Conservation (phyloP, 1,140 invertebrate genomes). For the Cyclina sinensis region DNA sequence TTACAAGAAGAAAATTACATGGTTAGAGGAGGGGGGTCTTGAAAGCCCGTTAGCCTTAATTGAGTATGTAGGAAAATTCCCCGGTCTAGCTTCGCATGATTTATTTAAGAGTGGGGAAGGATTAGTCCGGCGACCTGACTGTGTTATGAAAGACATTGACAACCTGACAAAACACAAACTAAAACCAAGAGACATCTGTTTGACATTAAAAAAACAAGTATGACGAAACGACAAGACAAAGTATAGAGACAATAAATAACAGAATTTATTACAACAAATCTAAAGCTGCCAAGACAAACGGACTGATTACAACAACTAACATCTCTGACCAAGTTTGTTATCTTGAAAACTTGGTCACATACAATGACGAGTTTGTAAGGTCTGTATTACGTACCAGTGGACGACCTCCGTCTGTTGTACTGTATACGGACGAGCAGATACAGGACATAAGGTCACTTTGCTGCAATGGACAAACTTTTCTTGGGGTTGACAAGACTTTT, state of each 20-base stretch:
- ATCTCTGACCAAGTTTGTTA: neutral
- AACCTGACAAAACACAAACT: constrained; percentile 18
- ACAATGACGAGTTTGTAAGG: neutral
- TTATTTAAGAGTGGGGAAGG: neutral
- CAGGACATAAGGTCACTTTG: neutral
- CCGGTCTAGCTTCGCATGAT: constrained; percentile 17
- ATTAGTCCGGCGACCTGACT: constrained; percentile 21
- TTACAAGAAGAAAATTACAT: constrained; percentile 59
- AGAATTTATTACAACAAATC: no score
- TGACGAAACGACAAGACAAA: constrained; percentile 20
- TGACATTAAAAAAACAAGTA: constrained; percentile 12
- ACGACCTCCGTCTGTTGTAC: neutral
- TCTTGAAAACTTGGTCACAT: neutral
- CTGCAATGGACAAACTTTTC: neutral
- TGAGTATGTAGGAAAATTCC: constrained; percentile 60
- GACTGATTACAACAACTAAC: neutral
- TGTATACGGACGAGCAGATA: neutral
- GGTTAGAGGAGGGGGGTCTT: neutral
- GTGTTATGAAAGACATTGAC: constrained; percentile 43
- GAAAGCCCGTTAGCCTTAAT: constrained; percentile 7
- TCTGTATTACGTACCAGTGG: neutral
- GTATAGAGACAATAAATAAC: no score
- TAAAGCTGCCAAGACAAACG: no score
- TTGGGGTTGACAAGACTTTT: neutral
- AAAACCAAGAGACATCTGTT: constrained; percentile 44